A percentile compares a stretch with the other conserved stretches of the same genome.
These are phyloP conservation scores for Orussus abietinus DNA, from an alignment of 1,140 invertebrate species.

Conservation along the genomic window DNA sequence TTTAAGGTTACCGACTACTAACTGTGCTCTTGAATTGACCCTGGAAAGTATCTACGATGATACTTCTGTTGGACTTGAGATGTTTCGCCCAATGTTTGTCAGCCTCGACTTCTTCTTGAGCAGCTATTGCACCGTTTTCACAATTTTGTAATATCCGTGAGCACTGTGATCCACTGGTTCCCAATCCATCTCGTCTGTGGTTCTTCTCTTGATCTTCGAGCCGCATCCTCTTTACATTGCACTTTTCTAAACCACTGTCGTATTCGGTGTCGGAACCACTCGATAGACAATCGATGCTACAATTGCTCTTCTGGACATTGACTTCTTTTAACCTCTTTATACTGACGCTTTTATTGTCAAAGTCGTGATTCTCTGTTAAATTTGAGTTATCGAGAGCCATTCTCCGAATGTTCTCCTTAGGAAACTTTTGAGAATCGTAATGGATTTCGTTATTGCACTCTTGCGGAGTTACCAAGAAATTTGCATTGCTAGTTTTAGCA, in stretches of 20 bases:
- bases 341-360: conserved; percentile 47
- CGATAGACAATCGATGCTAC: conserved; percentile 31
- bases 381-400: conserved; percentile 48
- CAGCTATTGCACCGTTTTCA: conserved; percentile 39
- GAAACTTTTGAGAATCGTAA: conserved; percentile 65
- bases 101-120: conserved; percentile 52
- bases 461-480: conserved; percentile 57
- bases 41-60: conserved; percentile 70
- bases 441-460: conserved; percentile 57
- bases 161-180: conserved; percentile 28
- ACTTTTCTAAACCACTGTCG: conserved; percentile 41
- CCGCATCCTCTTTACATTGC: conserved; percentile 52
- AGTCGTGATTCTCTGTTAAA: conserved; percentile 49
- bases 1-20: no score
- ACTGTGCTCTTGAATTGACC: conserved; percentile 72
- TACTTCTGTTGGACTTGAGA: conserved; percentile 58
- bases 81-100: conserved; percentile 65
- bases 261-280: conserved; percentile 41
- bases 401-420: conserved; percentile 45
- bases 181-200: conserved; percentile 32
- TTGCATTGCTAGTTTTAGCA: conserved; percentile 63
- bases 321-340: conserved; percentile 54
- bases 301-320: conserved; percentile 45
- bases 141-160: conserved; percentile 27
- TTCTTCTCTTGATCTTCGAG: conserved; percentile 53